Evolutionary conservation across 2,797 vertebrate genomes (phyloP), one percentile per base, ranked within the genome.

Genomic region (Mionectes olivaceus): DNA sequence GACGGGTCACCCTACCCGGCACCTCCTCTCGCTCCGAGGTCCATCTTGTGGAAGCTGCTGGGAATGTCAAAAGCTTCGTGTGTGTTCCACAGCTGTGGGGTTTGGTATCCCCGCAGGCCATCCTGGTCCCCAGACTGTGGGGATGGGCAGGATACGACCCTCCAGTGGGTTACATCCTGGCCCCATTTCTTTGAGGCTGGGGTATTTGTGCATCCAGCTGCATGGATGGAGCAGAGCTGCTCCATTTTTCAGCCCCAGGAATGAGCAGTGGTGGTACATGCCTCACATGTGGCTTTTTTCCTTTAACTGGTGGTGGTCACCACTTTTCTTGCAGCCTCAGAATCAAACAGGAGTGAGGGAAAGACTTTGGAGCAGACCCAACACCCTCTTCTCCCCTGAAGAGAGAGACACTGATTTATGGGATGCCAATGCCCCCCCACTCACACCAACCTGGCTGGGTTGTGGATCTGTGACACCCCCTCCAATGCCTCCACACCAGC

Each of bases 41-140:
- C 97, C 97, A 95, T 95, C 98, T 97, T 95, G 94, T 92, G 98
- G 98, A 96, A 91, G 91, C 64, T 96, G 75, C 82, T 68, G 97
- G 97, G 87, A 98, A 75, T 84, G 97, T 85, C 96, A 1, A 59
- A 91, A 60, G n/a, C 25, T 69, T 50, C 4, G 0, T 33, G 8
- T 4, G 11, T 1, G 41, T 28, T 12, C 11, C 25, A 1, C 2
- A n/a, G 46, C 44, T 13, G 32, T 0, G 2, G 15, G 5, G 5
- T 39, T 25, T 35, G 44, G 11, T 33, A 67, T 75, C 21, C 23
- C 16, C 8, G 5, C 39, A 27, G 47, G 32, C 14, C 59, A 6
- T 22, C 16, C n/a, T 5, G 4, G 52, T 59, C 16, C 25, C 12
- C 49, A 23, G 39, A 30, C 17, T 0, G 2, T 2, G 4, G 21